phyloP scores from a whole-genome alignment of 2,888 invertebrate genomes.

The Hirtodrosophila duncani region DNA sequence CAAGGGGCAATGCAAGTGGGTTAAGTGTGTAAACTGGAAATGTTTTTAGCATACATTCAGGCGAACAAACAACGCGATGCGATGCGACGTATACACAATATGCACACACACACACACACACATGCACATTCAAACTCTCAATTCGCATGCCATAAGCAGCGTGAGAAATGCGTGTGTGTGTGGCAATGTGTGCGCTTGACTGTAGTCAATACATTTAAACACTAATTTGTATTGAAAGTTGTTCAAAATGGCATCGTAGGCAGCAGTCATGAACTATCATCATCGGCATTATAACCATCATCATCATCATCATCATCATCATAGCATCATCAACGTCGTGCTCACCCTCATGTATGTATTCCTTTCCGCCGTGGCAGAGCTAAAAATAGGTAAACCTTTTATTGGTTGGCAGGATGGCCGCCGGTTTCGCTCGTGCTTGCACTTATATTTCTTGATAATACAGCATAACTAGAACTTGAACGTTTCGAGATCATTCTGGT shows the following conservation, averaged over 20 bases:
- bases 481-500: too few species aligned
- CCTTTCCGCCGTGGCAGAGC: too few species aligned
- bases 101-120: slow-evolving; percentile 53
- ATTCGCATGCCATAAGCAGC: slow-evolving; percentile 59
- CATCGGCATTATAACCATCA: slow-evolving; percentile 45
- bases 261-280: slow-evolving; percentile 34
- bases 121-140: slow-evolving; percentile 66
- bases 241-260: slow-evolving; percentile 45
- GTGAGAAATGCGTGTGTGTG: slow-evolving; percentile 15
- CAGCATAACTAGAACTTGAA: too few species aligned
- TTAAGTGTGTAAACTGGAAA: slow-evolving; percentile 66
- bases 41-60: slow-evolving; percentile 50
- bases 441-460: too few species aligned
- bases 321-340: slow-evolving; percentile 8
- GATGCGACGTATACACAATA: slow-evolving; percentile 3
- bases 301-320: slow-evolving; percentile 29
- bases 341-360: too few species aligned
- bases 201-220: slow-evolving; percentile 66
- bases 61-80: not conserved
- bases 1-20: slow-evolving; percentile 54
- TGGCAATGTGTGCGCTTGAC: slow-evolving; percentile 12
- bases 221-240: slow-evolving; percentile 66
- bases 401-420: too few species aligned
- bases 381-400: too few species aligned
- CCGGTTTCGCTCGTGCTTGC: too few species aligned